A percentile compares a stretch with the other conserved stretches of the same genome.
Evolutionary conservation across 2,113 vertebrate species (phyloP).

Genomic region (Anser brachyrhynchus): DNA sequence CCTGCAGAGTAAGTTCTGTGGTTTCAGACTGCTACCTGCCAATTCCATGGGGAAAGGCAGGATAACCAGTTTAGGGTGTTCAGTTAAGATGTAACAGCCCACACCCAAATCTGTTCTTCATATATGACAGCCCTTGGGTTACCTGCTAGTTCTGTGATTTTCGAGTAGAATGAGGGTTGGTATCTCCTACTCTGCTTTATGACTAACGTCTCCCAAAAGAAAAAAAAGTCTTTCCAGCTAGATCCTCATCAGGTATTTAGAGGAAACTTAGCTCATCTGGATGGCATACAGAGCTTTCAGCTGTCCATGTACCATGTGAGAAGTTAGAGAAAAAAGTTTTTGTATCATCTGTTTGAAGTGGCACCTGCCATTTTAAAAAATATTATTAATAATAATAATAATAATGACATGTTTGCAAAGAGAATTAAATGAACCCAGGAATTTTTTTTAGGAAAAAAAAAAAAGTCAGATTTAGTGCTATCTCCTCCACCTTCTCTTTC

Average conservation of each 20-base stretch:
- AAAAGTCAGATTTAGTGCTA: background rate
- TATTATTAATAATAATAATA: background rate
- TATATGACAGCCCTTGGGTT: background rate
- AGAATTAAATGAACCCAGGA: background rate
- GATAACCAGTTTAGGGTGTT: background rate
- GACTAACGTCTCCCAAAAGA: background rate
- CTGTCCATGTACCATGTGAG: background rate
- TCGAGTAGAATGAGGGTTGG: background rate
- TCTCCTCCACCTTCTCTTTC: background rate
- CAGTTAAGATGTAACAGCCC: background rate
- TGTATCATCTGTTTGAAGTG: background rate
- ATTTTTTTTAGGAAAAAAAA: background rate
- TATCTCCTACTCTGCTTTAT: background rate
- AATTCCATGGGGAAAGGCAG: background rate
- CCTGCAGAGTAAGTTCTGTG: background rate
- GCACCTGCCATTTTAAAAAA: background rate
- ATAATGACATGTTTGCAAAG: background rate
- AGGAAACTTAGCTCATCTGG: background rate
- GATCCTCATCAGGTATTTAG: background rate
- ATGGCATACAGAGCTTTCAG: background rate
- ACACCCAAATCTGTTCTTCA: background rate
- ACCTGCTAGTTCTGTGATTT: background rate
- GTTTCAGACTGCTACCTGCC: background rate
- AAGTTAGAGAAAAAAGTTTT: background rate
- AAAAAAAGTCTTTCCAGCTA: background rate